Base-by-base conservation (phyloP, 2,888 invertebrate genomes). In the Leptopilina syphax region DNA sequence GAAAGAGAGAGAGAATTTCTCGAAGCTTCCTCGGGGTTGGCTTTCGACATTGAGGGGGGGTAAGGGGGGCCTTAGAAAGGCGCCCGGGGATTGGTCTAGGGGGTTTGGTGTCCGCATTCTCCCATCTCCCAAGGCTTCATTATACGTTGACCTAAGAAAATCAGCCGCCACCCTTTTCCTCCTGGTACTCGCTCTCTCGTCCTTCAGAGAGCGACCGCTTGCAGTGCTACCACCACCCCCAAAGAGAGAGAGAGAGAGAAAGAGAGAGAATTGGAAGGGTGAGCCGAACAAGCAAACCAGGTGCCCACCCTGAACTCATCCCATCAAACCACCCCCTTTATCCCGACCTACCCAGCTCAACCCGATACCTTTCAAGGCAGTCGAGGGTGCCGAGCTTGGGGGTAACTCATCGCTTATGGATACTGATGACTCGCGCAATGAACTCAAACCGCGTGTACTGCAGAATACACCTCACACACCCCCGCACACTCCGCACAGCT, bases 371-470 rank as follows among this genome's bases (percentile, higher is more conserved):
- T 79, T 63, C 50, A 68, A 76, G 79, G 76, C 70, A 70, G 79
- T 54, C 27, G 76, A 27, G 77, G 79, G 65, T 60, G 79, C 12
- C 66, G 78, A 63, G 83, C 77, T 83, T 82, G 88, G 87, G 34
- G 89, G 89, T 87, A 91, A 89, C 94, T 95, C 93, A 95, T 95
- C 94, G 93, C 95, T 95, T 95, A 95, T 95, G 95, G 94, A 95
- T 95, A 95, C 95, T 95, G 95, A 95, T 95, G 95, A 95, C 95
- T 93, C 92, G 90, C 91, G 93, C 94, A 95, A 95, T 95, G 95
- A 95, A 91, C 92, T 90, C 89, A 88, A 87, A 89, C 88, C 89
- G 87, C 86, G 84, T 84, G 87, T 83, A 81, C 83, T 81, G 84
- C 83, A 79, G 82, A 83, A 83, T 50, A 50, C 81, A 86, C 80